Percentiles rank a stretch among this genome's conserved stretches.
Conservation (phyloP, 2,113 vertebrate genomes). For the Rhadina sibilatrix region DNA sequence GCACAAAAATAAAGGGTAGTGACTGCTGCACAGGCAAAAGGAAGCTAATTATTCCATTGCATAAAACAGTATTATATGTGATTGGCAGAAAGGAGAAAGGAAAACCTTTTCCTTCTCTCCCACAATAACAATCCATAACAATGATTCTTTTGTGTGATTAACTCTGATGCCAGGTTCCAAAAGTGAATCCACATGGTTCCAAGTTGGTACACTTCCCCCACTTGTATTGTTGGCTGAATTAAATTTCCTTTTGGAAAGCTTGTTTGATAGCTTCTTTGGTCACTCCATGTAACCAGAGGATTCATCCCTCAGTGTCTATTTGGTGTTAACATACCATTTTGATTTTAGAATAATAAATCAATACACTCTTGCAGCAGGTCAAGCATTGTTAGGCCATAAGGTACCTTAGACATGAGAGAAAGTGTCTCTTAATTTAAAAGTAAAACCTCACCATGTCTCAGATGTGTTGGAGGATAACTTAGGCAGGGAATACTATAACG, state of each 20-base stretch:
- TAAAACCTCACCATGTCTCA: not conserved
- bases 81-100: not conserved
- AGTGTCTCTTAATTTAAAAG: not conserved
- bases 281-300: not conserved
- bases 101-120: not conserved
- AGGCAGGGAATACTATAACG: not conserved
- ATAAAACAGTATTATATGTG: not conserved
- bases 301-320: not conserved
- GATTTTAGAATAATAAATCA: not conserved
- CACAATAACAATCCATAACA: not conserved
- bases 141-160: not conserved
- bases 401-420: not conserved
- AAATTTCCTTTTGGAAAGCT: not conserved
- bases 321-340: not conserved
- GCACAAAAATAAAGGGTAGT: conserved; percentile 31
- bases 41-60: conserved; percentile 8
- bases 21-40: conserved; percentile 14
- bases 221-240: not conserved
- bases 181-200: not conserved
- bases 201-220: not conserved
- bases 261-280: not conserved
- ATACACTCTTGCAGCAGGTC: not conserved
- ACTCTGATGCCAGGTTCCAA: not conserved
- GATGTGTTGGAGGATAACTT: not conserved
- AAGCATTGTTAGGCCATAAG: not conserved